A percentile compares a stretch with the other conserved stretches of the same genome.
phyloP scores from a whole-genome alignment of 2,888 invertebrate species.

The Beris morrisii region DNA sequence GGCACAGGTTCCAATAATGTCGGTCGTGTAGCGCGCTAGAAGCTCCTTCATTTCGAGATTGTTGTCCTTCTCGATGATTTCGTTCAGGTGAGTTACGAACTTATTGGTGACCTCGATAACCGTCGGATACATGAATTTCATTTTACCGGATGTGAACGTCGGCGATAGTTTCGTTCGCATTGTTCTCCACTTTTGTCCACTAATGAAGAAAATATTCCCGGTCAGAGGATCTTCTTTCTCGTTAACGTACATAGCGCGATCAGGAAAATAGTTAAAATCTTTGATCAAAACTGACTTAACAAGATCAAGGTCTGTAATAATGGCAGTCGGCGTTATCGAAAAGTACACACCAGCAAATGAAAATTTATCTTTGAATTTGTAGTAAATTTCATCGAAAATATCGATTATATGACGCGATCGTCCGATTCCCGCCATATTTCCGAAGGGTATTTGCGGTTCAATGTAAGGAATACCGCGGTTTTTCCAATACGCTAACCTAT shows the following conservation, averaged over 20 bases:
- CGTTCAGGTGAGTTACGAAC: background rate
- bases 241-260: constrained; percentile 50
- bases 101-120: constrained; percentile 42
- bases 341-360: constrained; percentile 52
- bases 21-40: constrained; percentile 57
- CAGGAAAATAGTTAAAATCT: constrained; percentile 49
- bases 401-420: background rate
- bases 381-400: constrained; percentile 11
- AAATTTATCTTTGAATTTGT: background rate
- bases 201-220: constrained; percentile 53
- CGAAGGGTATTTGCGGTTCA: constrained; percentile 43
- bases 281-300: constrained; percentile 47
- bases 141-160: constrained; percentile 47
- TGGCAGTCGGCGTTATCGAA: constrained; percentile 45
- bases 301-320: constrained; percentile 50
- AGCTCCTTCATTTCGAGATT: constrained; percentile 56
- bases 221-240: constrained; percentile 51
- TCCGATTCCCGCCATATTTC: constrained; percentile 36
- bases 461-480: constrained; percentile 32
- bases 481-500: constrained; percentile 38
- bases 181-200: constrained; percentile 54
- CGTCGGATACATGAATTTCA: constrained; percentile 45
- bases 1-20: constrained; percentile 58
- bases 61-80: constrained; percentile 36
- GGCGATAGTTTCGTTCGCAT: constrained; percentile 47